Evolutionary conservation across 2,113 vertebrate species (phyloP).

Genomic region (Corvus moneduloides): DNA sequence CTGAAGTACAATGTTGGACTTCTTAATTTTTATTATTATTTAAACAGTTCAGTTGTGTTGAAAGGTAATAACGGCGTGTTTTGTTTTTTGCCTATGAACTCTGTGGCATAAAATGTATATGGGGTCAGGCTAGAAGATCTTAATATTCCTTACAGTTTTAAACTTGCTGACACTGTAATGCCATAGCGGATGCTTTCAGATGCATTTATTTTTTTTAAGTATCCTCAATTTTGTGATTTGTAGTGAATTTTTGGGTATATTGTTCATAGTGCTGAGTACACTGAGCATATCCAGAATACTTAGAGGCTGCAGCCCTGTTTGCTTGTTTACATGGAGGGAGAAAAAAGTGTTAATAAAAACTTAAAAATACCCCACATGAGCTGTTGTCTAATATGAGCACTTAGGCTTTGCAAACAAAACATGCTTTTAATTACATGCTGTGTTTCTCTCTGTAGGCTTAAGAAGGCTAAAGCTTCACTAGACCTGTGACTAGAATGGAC

Average conservation of each 20-base stretch:
- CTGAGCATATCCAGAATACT: not conserved
- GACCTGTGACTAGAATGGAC: slow-evolving; percentile 83
- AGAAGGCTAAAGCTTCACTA: slow-evolving; percentile 19
- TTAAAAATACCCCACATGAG: not conserved
- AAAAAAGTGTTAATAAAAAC: not conserved
- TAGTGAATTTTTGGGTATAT: not conserved
- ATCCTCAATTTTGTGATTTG: not conserved
- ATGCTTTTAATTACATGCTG: not conserved
- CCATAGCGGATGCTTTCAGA: not conserved
- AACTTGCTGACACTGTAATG: not conserved
- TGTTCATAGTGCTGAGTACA: not conserved
- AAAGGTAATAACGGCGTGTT: not conserved
- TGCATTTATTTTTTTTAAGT: not conserved
- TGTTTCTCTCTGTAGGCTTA: slow-evolving; percentile 56
- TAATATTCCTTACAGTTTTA: not conserved
- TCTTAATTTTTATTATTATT: not conserved
- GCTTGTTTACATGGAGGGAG: not conserved
- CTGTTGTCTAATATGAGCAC: not conserved
- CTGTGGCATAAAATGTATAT: not conserved
- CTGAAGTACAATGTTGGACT: not conserved
- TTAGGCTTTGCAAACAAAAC: not conserved
- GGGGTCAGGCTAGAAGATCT: not conserved
- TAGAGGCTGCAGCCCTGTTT: not conserved
- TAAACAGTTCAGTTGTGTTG: not conserved
- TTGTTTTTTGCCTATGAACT: not conserved